Evolutionary conservation across 2,113 vertebrate genomes (phyloP).

Genomic region (Cygnus buccinator): DNA sequence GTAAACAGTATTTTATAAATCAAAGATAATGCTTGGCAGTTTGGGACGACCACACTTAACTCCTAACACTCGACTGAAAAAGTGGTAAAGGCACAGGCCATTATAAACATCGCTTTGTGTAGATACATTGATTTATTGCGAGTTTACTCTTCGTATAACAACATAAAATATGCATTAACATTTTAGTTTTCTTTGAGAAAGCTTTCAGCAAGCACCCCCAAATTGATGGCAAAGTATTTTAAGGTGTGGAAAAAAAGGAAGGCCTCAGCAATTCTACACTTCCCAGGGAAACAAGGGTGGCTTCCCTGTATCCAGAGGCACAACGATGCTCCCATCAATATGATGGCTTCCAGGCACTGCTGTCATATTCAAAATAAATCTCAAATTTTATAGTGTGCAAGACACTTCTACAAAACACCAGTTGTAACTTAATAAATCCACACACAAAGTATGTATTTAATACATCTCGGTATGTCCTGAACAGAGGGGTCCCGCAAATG

Average conservation of each 20-base stretch:
- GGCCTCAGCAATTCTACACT: background rate
- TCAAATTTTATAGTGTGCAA: background rate
- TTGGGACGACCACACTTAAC: background rate
- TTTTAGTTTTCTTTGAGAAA: background rate
- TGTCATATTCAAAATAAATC: background rate
- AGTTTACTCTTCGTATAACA: background rate
- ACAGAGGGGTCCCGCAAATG: background rate
- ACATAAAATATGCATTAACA: background rate
- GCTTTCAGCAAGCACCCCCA: background rate
- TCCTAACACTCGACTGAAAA: background rate
- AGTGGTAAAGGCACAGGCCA: background rate
- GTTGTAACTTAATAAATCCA: background rate
- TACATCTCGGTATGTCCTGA: background rate
- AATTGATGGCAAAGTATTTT: background rate
- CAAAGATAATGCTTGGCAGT: background rate
- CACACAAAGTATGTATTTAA: background rate
- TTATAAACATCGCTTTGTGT: background rate
- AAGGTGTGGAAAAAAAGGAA: background rate
- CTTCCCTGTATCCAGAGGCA: background rate
- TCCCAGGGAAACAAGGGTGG: background rate
- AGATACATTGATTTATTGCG: fast-evolving
- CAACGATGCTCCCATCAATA: background rate
- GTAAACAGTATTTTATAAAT: background rate
- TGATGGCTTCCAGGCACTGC: background rate
- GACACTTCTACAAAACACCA: background rate